Conservation (phyloP, 1,140 invertebrate genomes). For the Magallana gigas region DNA sequence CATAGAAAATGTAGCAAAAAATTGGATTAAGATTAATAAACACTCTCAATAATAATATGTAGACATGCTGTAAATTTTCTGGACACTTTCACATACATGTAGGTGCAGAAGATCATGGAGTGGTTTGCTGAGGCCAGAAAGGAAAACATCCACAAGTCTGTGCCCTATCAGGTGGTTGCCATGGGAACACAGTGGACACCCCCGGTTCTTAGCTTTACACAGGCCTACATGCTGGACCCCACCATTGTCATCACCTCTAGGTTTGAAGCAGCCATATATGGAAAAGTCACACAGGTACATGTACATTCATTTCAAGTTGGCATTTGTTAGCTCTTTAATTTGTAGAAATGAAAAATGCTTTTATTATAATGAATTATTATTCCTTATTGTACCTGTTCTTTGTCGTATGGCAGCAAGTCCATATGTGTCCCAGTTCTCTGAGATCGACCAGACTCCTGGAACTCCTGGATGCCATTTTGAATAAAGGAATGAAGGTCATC, state of each 20-base stretch:
- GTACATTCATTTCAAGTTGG: background rate
- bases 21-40: too few relatives aligned
- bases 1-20: too few relatives aligned
- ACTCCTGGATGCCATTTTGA: background rate
- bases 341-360: too few relatives aligned
- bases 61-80: background rate
- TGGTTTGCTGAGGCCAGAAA: slow-evolving; percentile 57
- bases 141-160: slow-evolving; percentile 55
- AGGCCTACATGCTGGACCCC: slow-evolving; percentile 62
- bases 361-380: too few relatives aligned
- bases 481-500: slow-evolving; percentile 9
- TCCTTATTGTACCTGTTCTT: background rate
- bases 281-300: slow-evolving; percentile 69
- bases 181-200: slow-evolving; percentile 68
- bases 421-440: slow-evolving; percentile 9
- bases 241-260: slow-evolving; percentile 67
- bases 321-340: background rate
- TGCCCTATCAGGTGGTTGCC: slow-evolving; percentile 66
- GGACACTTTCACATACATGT: too few relatives aligned
- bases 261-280: slow-evolving; percentile 72
- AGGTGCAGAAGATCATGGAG: slow-evolving; percentile 61
- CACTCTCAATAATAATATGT: background rate
- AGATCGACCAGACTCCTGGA: background rate
- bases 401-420: background rate
- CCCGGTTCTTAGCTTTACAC: slow-evolving; percentile 57